Evolutionary conservation across 2,797 vertebrate genomes (phyloP).

Genomic region (Melanogrammus aeglefinus): DNA sequence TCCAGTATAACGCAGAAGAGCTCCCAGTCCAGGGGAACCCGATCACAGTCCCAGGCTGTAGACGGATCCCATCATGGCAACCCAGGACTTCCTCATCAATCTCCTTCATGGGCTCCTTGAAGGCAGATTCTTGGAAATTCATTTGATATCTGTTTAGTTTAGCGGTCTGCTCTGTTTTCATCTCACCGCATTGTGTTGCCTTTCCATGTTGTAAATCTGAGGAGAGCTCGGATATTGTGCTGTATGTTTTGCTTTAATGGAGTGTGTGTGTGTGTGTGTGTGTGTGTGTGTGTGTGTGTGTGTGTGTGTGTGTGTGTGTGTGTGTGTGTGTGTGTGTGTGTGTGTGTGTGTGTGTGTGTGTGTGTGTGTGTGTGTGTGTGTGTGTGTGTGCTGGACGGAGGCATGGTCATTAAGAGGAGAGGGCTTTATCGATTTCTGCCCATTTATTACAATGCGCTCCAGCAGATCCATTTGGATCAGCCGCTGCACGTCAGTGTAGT

Average conservation of each 20-base stretch:
- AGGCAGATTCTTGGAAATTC: slow-evolving; percentile 41
- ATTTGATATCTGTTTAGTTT: slow-evolving; percentile 38
- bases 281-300: too few species aligned
- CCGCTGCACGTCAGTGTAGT: not conserved
- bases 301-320: too few species aligned
- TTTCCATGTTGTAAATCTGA: slow-evolving; percentile 22
- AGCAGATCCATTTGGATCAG: not conserved
- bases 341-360: too few species aligned
- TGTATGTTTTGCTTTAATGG: not conserved
- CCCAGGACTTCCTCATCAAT: slow-evolving; percentile 56
- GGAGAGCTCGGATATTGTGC: slow-evolving; percentile 14
- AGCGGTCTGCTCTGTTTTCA: not conserved
- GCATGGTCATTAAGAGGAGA: not conserved
- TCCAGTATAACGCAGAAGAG: not conserved
- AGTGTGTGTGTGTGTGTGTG: not conserved
- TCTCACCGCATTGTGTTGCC: slow-evolving; percentile 16
- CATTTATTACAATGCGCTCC: not conserved
- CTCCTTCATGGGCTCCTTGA: slow-evolving; percentile 56
- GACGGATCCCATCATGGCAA: slow-evolving; percentile 37
- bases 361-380: too few species aligned
- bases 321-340: too few species aligned
- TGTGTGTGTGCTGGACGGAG: not conserved
- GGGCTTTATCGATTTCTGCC: not conserved
- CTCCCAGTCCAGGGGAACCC: not conserved
- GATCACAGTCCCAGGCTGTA: slow-evolving; percentile 15